Base-by-base conservation (phyloP, 2,797 vertebrate genomes). In the Miichthys miiuy region DNA sequence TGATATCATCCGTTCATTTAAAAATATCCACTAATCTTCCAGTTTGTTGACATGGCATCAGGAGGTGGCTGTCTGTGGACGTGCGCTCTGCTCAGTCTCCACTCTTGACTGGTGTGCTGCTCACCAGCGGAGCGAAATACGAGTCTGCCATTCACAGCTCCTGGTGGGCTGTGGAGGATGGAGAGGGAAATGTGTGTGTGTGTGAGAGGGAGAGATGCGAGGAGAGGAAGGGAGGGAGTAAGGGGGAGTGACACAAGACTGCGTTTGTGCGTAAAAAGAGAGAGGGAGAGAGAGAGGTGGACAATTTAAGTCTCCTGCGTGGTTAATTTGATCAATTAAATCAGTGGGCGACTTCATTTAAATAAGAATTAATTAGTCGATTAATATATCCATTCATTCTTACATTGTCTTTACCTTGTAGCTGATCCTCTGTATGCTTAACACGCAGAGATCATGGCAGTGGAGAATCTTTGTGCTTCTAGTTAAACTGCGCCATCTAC, bases 401-500 rank as follows among this genome's bases (percentile, higher is more conserved):
- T 30, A 21, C n/a, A 38, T 16, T 65, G 44, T 30, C 21, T 78
- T 81, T 23, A 62, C 25, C 48, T n/a, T 60, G 21, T 0, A 18
- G 38, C 34, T 68, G 48, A 67, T 67, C 27, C 30, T 57, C 23
- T 46, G 1, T 38, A 1, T 68, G 41, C 80, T 66, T 21, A 74
- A 52, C 51, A 65, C 25, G 41, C 38, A 20, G 2, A 75, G 11
- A 47, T 44, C 12, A 69, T 47, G 50, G 52, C 50, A 44, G 17
- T 55, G 17, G 4, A 55, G 30, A 30, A 47, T 64, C 9, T 63
- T 17, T 47, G 27, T 44, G 42, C 70, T 76, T 56, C 30, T 68
- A 55, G 81, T 82, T 50, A 61, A 70, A 88, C 83, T 81, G 55
- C 51, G 90, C 92, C 93, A 91, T 80, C 93, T 94, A 84, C 77